Evolutionary conservation across 2,113 vertebrate species (phyloP).

Genomic region (Mesembrinibis cayennensis): DNA sequence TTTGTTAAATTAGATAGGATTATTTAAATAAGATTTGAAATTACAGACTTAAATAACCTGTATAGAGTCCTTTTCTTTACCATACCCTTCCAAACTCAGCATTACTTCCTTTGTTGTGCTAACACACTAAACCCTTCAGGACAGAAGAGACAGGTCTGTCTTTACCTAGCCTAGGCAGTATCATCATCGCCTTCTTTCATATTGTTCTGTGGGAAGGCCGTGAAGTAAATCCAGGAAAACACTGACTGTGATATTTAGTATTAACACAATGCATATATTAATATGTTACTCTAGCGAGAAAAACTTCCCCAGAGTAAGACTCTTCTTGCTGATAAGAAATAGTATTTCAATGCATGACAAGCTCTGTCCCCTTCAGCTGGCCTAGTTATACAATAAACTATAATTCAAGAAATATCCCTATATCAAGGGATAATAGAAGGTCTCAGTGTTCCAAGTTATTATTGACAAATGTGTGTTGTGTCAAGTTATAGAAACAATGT

Average conservation of each 20-base stretch:
- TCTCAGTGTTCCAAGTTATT: background rate
- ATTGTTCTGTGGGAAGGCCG: background rate
- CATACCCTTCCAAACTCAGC: background rate
- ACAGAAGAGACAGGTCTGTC: background rate
- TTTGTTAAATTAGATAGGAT: background rate
- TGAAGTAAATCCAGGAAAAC: background rate
- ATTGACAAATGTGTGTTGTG: background rate
- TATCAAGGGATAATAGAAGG: background rate
- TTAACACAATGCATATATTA: background rate
- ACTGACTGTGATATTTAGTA: background rate
- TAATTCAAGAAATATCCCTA: background rate
- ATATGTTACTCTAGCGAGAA: background rate
- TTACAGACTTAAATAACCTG: background rate
- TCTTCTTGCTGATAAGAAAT: background rate
- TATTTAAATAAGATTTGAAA: background rate
- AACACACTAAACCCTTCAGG: background rate
- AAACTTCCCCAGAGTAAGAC: background rate
- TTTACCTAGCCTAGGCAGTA: background rate
- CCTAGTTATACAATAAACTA: background rate
- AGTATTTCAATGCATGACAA: background rate
- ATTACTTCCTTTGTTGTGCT: background rate
- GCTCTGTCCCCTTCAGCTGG: background rate
- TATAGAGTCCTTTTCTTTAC: background rate
- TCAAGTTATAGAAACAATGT: background rate
- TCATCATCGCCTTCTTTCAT: rapidly evolving